phyloP scores from a whole-genome alignment of 37 sponge, comb jelly and placozoan species.

The Eunapius fragilis region DNA sequence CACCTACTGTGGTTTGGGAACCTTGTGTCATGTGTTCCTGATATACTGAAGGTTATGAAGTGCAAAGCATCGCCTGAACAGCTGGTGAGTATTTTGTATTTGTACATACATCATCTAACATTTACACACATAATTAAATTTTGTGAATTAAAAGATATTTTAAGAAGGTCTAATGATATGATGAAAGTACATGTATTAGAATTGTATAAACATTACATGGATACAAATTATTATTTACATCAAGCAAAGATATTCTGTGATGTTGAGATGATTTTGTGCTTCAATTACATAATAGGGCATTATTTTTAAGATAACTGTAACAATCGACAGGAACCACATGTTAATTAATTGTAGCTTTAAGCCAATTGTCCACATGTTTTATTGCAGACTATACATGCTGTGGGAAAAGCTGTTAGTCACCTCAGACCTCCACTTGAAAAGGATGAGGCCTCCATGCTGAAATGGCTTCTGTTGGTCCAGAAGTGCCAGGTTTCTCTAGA shows the following conservation, averaged over 20 bases:
- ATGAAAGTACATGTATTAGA: no score
- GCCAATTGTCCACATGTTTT: not conserved
- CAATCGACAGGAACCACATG: no score
- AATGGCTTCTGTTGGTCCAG: constrained; percentile 2
- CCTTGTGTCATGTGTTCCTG: constrained; percentile 35
- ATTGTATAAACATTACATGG: no score
- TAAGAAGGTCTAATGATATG: no score
- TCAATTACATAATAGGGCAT: no score
- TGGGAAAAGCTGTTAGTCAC: not conserved
- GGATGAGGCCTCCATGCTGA: not conserved
- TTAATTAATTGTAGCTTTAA: not conserved
- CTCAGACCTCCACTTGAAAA: not conserved
- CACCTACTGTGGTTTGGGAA: constrained; percentile 52
- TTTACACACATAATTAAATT: no score
- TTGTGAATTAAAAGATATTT: no score
- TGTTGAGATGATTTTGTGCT: no score
- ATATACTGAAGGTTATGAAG: not conserved
- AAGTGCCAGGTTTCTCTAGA: not conserved
- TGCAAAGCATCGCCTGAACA: not conserved
- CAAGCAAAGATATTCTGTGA: no score
- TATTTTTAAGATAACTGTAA: no score
- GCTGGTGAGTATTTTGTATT: not conserved
- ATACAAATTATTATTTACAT: no score
- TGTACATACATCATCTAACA: no score
- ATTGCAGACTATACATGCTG: constrained; percentile 9